phyloP scores from a whole-genome alignment of 2,797 vertebrate species.

The Pseudocheirus occidentalis region DNA sequence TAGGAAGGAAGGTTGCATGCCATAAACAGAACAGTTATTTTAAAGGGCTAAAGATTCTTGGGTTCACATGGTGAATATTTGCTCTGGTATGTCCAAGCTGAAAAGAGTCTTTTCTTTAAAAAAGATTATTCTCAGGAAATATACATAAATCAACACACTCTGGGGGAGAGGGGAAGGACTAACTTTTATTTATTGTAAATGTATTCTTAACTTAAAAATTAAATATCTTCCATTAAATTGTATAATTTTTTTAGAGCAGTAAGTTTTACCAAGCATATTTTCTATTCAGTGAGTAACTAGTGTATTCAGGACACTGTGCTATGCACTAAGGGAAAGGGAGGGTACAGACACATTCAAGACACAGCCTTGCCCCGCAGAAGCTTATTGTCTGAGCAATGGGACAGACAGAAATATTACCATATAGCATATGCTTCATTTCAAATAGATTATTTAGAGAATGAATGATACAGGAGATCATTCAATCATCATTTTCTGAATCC shows the following conservation, averaged over 20 bases:
- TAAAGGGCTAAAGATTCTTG: conserved; percentile 17
- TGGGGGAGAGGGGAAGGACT: neutral
- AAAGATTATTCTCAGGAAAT: conserved; percentile 54
- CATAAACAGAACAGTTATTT: neutral
- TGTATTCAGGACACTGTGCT: neutral
- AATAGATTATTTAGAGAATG: neutral
- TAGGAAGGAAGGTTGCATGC: conserved; percentile 52
- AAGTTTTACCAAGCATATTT: neutral
- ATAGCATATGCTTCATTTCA: neutral
- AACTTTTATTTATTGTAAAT: conserved; percentile 21
- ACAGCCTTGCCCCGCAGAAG: neutral
- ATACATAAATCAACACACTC: conserved; percentile 31
- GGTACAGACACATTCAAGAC: neutral
- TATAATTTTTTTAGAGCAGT: neutral
- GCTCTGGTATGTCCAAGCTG: conserved; percentile 41
- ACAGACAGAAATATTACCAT: neutral
- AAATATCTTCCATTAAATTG: neutral
- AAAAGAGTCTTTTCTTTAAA: conserved; percentile 12
- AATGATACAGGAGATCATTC: neutral
- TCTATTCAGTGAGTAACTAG: neutral
- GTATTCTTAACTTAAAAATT: neutral
- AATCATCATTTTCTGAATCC: neutral
- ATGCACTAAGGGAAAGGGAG: neutral
- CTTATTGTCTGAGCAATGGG: neutral
- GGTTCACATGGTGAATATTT: conserved; percentile 60